phyloP scores from a whole-genome alignment of 2,888 invertebrate species.

The Pedicia rivosa region DNA sequence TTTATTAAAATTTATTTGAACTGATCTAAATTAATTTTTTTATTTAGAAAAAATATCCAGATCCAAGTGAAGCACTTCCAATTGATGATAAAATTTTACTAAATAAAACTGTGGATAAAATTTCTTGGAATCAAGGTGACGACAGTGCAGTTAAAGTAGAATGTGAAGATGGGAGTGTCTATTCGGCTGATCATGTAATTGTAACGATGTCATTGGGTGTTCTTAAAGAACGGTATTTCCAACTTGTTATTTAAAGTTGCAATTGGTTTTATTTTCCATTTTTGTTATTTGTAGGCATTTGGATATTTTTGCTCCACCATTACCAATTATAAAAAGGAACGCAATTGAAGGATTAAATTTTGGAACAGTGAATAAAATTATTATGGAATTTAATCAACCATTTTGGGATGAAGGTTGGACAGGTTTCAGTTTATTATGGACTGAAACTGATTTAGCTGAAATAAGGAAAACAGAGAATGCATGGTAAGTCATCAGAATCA shows the following conservation, averaged over 20 bases:
- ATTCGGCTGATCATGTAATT: slow-evolving; percentile 41
- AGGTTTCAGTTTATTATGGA: slow-evolving; percentile 43
- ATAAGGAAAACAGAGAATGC: slow-evolving; percentile 23
- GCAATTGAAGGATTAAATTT: slow-evolving; percentile 38
- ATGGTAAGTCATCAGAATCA: slow-evolving; percentile 44
- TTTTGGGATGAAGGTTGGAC: slow-evolving; percentile 40
- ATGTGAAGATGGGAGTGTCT: slow-evolving; percentile 28
- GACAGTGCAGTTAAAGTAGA: slow-evolving; percentile 3
- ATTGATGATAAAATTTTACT: slow-evolving; percentile 23
- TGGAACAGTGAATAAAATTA: slow-evolving; percentile 47
- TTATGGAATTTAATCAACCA: slow-evolving; percentile 37
- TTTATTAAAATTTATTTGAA: not conserved
- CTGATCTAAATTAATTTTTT: not conserved
- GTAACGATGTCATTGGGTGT: slow-evolving; percentile 43
- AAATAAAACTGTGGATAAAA: slow-evolving; percentile 18
- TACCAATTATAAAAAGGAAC: slow-evolving; percentile 32
- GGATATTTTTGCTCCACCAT: slow-evolving; percentile 32
- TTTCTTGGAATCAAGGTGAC: slow-evolving; percentile 22
- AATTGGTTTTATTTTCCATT: not conserved
- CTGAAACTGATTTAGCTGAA: slow-evolving; percentile 30
- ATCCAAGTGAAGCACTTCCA: slow-evolving; percentile 16
- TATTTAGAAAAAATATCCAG: slow-evolving; percentile 21
- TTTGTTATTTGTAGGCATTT: slow-evolving; percentile 12
- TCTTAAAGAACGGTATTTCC: slow-evolving; percentile 32
- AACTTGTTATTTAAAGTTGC: not conserved